phyloP scores from a whole-genome alignment of 2,888 invertebrate genomes.

The Antheraea assamensis region DNA sequence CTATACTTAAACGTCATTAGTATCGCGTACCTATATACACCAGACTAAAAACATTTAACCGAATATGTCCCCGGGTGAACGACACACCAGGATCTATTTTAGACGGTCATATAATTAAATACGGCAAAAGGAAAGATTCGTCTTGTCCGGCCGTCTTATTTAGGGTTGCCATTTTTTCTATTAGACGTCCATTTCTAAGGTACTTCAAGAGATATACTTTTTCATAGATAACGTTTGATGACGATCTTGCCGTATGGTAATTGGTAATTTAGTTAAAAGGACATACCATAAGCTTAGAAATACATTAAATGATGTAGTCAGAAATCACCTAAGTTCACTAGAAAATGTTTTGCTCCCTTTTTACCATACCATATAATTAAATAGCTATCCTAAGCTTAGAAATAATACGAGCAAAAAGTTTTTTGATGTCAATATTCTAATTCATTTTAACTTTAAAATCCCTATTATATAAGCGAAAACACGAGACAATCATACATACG shows the following conservation, averaged over 20 bases:
- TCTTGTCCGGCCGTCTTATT: conserved; percentile 33
- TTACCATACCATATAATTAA: no score
- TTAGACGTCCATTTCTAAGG: neutral
- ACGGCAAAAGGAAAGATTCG: conserved; percentile 46
- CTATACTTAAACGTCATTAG: conserved; percentile 4
- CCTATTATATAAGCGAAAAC: no score
- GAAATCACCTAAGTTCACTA: neutral
- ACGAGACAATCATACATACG: no score
- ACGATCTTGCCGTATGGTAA: no score
- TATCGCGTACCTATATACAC: conserved; percentile 6
- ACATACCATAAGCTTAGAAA: neutral
- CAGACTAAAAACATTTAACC: conserved; percentile 38
- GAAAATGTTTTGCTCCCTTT: neutral
- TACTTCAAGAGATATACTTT: neutral
- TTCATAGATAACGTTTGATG: neutral
- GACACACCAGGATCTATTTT: conserved; percentile 56
- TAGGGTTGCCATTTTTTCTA: neutral
- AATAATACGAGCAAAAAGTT: no score
- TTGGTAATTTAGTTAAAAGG: no score
- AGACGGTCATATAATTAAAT: conserved; percentile 50
- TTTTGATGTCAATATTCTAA: no score
- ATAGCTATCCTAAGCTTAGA: no score
- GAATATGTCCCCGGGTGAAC: conserved; percentile 62
- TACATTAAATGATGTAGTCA: neutral
- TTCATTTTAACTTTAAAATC: no score